These are phyloP conservation scores for Phthorimaea operculella DNA, from an alignment of 1,140 invertebrate species.

Conservation along the genomic window DNA sequence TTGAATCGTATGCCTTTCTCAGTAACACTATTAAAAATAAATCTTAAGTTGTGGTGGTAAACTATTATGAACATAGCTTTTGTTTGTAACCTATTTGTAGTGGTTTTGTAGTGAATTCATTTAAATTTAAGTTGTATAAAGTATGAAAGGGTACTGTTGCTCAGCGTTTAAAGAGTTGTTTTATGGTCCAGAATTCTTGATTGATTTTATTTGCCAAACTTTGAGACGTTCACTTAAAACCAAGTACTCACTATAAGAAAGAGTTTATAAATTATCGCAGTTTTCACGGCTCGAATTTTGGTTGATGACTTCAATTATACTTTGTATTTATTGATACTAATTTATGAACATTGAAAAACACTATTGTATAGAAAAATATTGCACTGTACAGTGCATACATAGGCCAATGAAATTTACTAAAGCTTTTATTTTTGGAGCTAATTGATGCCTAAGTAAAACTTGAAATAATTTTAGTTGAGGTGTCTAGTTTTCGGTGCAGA, in stretches of 20 bases:
- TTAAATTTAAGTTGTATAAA: slow-evolving; percentile 47
- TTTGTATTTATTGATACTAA: neutral
- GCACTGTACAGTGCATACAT: neutral
- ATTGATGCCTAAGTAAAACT: too few relatives aligned
- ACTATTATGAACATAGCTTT: slow-evolving; percentile 31
- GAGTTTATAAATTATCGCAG: too few relatives aligned
- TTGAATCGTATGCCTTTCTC: neutral
- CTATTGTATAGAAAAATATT: neutral
- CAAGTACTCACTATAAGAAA: too few relatives aligned
- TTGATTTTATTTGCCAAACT: neutral
- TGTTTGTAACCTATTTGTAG: slow-evolving; percentile 38
- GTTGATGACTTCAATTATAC: too few relatives aligned
- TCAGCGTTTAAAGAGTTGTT: slow-evolving; percentile 35
- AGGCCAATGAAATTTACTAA: neutral
- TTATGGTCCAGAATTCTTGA: slow-evolving; percentile 26
- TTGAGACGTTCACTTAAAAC: too few relatives aligned
- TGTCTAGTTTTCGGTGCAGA: neutral
- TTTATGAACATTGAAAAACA: neutral
- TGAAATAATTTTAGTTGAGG: neutral
- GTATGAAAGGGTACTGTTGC: slow-evolving; percentile 32
- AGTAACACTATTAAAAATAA: neutral
- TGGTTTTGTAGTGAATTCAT: slow-evolving; percentile 40
- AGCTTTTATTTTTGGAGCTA: neutral
- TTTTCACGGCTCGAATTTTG: too few relatives aligned
- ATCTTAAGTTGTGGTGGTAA: slow-evolving; percentile 37